These are phyloP conservation scores for Ctenochaetus hawaiiensis DNA, from an alignment of 2,797 vertebrate species.

Conservation along the genomic window DNA sequence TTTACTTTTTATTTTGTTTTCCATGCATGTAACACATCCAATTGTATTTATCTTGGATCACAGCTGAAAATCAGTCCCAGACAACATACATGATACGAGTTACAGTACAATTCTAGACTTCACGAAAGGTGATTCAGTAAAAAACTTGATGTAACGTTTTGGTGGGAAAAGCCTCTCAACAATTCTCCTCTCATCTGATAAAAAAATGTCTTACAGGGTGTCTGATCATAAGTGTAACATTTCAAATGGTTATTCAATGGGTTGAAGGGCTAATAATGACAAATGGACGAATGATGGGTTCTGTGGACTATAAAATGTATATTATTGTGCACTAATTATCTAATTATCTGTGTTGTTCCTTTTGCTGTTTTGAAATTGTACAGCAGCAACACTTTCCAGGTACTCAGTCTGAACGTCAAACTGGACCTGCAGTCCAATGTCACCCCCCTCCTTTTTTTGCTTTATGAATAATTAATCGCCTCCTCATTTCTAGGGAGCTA, in stretches of 20 bases:
- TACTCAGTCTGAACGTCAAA: conserved; percentile 64
- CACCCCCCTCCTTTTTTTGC: conserved; percentile 56
- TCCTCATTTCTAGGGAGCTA: conserved; percentile 60
- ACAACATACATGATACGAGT: background rate
- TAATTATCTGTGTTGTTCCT: conserved; percentile 8
- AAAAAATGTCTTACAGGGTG: background rate
- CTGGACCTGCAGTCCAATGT: conserved; percentile 61
- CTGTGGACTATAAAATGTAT: conserved; percentile 3
- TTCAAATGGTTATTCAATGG: background rate
- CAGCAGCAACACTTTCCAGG: conserved; percentile 48
- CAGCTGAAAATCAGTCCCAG: background rate
- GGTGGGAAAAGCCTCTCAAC: background rate
- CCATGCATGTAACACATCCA: too few species aligned
- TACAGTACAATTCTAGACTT: background rate
- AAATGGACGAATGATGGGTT: conserved; percentile 7
- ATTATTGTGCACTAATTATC: conserved; percentile 5
- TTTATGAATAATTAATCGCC: conserved; percentile 76
- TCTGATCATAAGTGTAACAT: background rate
- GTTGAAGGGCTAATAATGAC: conserved; percentile 14
- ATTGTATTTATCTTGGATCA: conserved; percentile 21
- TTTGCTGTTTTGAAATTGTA: conserved; percentile 18
- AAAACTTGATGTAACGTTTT: too few species aligned
- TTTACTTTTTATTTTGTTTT: too few species aligned
- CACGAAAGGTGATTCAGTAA: background rate
- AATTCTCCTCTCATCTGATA: background rate